A percentile compares a stretch with the other conserved stretches of the same genome.
phyloP scores from a whole-genome alignment of 1,140 invertebrate genomes.

The Drosophila trapezifrons region DNA sequence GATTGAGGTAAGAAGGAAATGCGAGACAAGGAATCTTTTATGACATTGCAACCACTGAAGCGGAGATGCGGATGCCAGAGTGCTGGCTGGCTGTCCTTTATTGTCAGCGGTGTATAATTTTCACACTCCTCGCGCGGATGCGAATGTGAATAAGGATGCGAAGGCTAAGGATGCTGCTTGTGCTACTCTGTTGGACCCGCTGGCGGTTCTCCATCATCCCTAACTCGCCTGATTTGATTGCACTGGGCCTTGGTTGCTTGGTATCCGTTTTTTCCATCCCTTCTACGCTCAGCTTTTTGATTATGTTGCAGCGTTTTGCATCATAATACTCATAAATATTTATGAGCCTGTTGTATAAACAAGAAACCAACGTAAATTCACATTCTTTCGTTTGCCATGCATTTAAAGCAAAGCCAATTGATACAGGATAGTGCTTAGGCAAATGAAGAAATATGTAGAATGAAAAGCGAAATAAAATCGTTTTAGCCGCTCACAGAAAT shows the following conservation, averaged over 20 bases:
- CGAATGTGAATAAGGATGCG: slow-evolving; percentile 2
- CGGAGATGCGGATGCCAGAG: slow-evolving; percentile 31
- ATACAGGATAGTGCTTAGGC: background rate
- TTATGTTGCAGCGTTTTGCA: slow-evolving; percentile 58
- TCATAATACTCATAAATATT: slow-evolving; percentile 73
- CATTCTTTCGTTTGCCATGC: slow-evolving; percentile 10
- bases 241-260: slow-evolving; percentile 41
- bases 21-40: slow-evolving; percentile 47
- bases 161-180: slow-evolving; percentile 1
- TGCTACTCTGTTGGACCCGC: slow-evolving; percentile 11
- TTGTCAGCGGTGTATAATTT: slow-evolving; percentile 66
- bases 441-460: slow-evolving; percentile 13
- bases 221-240: slow-evolving; percentile 65
- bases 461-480: slow-evolving; percentile 38
- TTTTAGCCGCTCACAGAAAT: slow-evolving; percentile 17
- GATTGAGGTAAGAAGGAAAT: slow-evolving; percentile 39
- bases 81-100: slow-evolving; percentile 33
- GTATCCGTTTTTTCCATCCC: background rate
- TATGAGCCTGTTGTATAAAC: slow-evolving; percentile 53
- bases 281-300: slow-evolving; percentile 38
- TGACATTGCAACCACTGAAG: slow-evolving; percentile 21
- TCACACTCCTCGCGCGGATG: slow-evolving; percentile 47
- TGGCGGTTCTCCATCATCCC: slow-evolving; percentile 21
- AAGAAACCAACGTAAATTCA: slow-evolving; percentile 28
- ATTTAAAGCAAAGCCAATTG: slow-evolving; percentile 36